These are phyloP conservation scores for Enteromius mattozi DNA, from an alignment of 2,797 vertebrate genomes.

Conservation along the genomic window DNA sequence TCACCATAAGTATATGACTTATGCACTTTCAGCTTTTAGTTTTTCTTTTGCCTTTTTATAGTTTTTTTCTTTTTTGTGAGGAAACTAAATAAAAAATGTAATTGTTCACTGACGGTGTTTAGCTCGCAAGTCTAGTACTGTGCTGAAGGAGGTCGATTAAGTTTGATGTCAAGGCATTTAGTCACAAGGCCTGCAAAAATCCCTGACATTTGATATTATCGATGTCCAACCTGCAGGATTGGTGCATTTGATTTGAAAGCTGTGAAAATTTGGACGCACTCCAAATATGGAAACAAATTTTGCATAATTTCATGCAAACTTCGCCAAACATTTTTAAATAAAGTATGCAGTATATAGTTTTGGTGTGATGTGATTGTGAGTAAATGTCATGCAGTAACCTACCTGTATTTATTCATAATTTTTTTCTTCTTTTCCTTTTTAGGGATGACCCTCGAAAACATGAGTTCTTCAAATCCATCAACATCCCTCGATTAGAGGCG, in stretches of 20 bases:
- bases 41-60: not conserved
- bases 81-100: not conserved
- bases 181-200: not conserved
- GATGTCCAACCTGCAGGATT: not conserved
- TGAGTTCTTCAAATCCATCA: conserved; percentile 85
- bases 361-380: not conserved
- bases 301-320: not conserved
- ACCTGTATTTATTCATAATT: too few relatives aligned
- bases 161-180: not conserved
- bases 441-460: conserved; percentile 85
- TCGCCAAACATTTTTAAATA: not conserved
- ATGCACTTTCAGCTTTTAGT: not conserved
- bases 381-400: not conserved
- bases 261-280: not conserved
- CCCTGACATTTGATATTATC: not conserved
- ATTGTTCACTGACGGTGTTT: not conserved
- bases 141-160: too few relatives aligned
- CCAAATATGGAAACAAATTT: not conserved
- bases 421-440: conserved; percentile 57
- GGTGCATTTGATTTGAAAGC: not conserved
- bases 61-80: not conserved
- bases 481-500: conserved; percentile 84
- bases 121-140: not conserved
- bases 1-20: not conserved
- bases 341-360: not conserved